Evolutionary conservation across 2,888 invertebrate genomes (phyloP), one percentile per base, ranked within the genome.

Genomic region (Epistrophe grossulariae): DNA sequence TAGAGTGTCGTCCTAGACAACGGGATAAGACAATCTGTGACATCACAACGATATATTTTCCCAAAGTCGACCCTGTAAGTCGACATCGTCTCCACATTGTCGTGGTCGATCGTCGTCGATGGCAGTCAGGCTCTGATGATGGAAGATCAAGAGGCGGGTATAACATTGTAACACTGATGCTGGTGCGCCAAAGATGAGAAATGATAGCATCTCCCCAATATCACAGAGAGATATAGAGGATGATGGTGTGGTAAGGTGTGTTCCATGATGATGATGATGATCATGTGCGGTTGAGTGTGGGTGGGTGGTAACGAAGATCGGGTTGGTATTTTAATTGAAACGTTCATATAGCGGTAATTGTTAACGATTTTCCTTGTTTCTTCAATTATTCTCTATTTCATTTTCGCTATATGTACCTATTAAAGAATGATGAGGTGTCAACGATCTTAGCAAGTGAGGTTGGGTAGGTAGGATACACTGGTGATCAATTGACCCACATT

Each of bases 311-410:
- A 83, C 80, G 79, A 68, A 62, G 55, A 79, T 83, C 83, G 83
- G 83, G 66, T 52, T 87, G 87, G 83, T 83, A 87, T 87, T 87
- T 87, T 87, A 87, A 87, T 87, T 87, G 87, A 87, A 87, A 87
- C 83, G 87, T 87, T 83, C 83, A 62, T 87, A 83, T 87, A 83
- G 79, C 83, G 87, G 82, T 87, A 79, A 83, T 82, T 87, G 74
- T 83, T 76, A 68, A 66, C 45, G 64, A 66, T 78, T 78, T 77
- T 64, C 24, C n/a, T 43, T 52, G 45, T 72, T 50, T 66, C 62
- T 40, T 28, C 24, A 24, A 52, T 52, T 70, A 2, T 62, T 43
- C 35, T 72, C 43, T 43, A 13, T 59, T n/a, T 78, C 24, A 13
- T 40, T 68, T 40, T 68, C 13, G 28, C 48, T 68, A 19, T 68